phyloP scores from a whole-genome alignment of 1,140 invertebrate species.

The Mercenaria mercenaria region DNA sequence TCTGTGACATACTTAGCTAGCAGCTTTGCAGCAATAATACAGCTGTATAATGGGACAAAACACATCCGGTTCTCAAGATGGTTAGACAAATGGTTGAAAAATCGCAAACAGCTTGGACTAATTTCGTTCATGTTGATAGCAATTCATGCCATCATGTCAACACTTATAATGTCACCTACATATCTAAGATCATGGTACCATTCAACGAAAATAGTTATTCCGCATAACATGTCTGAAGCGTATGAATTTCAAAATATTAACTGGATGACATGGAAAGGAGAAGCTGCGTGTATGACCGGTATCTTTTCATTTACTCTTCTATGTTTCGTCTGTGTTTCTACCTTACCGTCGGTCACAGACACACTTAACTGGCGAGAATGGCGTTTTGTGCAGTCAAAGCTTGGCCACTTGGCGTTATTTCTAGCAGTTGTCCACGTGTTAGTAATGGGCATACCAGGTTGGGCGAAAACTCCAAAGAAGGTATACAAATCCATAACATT shows the following conservation, averaged over 20 bases:
- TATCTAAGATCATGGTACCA: slow-evolving; percentile 82
- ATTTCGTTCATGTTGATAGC: slow-evolving; percentile 76
- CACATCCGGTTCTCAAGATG: slow-evolving; percentile 80
- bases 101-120: slow-evolving; percentile 82
- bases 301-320: slow-evolving; percentile 79
- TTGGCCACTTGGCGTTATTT: slow-evolving; percentile 79
- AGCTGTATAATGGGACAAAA: slow-evolving; percentile 82
- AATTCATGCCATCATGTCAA: slow-evolving; percentile 80
- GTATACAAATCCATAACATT: slow-evolving; percentile 77
- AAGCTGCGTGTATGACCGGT: slow-evolving; percentile 77
- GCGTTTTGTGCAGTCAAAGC: slow-evolving; percentile 81
- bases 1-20: slow-evolving; percentile 82
- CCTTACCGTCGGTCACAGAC: slow-evolving; percentile 80
- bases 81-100: slow-evolving; percentile 81
- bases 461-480: slow-evolving; percentile 68
- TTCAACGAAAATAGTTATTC: slow-evolving; percentile 69
- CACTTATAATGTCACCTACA: slow-evolving; percentile 80
- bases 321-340: slow-evolving; percentile 77
- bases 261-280: slow-evolving; percentile 82
- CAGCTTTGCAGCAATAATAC: slow-evolving; percentile 78
- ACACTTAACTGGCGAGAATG: slow-evolving; percentile 83
- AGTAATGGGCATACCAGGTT: slow-evolving; percentile 78
- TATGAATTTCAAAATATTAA: slow-evolving; percentile 63
- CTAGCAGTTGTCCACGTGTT: slow-evolving; percentile 78
- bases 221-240: slow-evolving; percentile 67